Evolutionary conservation across 2,797 vertebrate species (phyloP), one percentile per base, ranked within the genome.

Genomic region (Chloroceryle inda): DNA sequence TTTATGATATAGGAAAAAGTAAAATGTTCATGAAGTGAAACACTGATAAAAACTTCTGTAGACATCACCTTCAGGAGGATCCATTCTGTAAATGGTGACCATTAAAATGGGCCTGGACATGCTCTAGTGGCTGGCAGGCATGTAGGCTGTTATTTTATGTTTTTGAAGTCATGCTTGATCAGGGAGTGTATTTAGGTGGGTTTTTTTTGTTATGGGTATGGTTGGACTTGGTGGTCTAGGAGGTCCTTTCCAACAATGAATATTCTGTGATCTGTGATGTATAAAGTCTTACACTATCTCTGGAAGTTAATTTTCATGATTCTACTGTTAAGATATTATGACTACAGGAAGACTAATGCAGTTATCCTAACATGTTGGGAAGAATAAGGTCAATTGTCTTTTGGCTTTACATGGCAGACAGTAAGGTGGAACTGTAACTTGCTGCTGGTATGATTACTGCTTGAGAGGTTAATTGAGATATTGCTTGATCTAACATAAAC

Each of bases 401-500:
- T 31, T 35, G 16, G 35, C 20, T 94, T 84, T 63, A 45, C 72
- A 1, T 20, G 37, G 42, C 27, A 40, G 19, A 13, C 26, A 17
- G 13, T 89, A 55, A 26, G 40, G 29, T 58, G 38, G 24, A 86
- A 22, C 33, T 64, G 7, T 68, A 78, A 20, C 44, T 88, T 83
- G 72, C 52, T 77, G 7, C 26, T 52, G 22, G 40, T 92, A 58
- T 88, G 45, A 19, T 76, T 61, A 1, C 85, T 90, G 47, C 69
- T 86, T 17, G 72, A 58, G 62, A 86, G 20, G 38, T 85, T 93
- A 90, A 87, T 69, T 92, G 75, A 94, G 61, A 64, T 91, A 82
- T 21, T 82, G 31, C 47, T 95, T 92, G 74, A 45, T 85, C 50
- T 31, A 82, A 47, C 50, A 31, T 81, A 71, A 92, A 80, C 78